phyloP scores from a whole-genome alignment of 2,113 vertebrate species.

The Cryptomyrus ogoouensis region DNA sequence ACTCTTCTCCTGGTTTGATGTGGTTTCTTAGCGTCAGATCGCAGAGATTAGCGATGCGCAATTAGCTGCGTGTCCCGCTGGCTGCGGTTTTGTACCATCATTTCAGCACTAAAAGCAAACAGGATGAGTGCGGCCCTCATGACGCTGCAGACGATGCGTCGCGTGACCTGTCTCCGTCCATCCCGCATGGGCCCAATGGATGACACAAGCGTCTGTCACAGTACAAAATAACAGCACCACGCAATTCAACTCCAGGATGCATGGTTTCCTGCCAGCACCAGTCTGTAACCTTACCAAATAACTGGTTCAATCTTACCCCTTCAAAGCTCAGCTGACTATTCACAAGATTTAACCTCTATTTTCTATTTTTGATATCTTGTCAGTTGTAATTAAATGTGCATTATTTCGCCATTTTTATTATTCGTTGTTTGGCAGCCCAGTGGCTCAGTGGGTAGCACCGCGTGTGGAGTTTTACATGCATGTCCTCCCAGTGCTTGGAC shows the following conservation, averaged over 20 bases:
- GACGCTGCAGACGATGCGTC: background rate
- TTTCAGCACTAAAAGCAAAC: slow-evolving; percentile 55
- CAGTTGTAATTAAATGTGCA: background rate
- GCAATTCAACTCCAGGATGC: background rate
- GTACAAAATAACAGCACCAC: background rate
- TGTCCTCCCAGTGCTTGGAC: background rate
- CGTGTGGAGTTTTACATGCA: background rate
- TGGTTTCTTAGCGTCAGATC: slow-evolving; percentile 46
- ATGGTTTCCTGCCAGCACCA: background rate
- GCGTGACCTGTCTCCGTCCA: no score
- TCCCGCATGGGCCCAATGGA: background rate
- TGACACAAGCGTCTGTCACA: background rate
- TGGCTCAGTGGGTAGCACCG: background rate
- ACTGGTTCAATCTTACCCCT: background rate
- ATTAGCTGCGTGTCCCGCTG: slow-evolving; percentile 53
- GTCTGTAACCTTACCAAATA: background rate
- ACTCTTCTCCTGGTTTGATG: background rate
- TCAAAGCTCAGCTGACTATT: background rate
- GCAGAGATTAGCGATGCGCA: slow-evolving; percentile 53
- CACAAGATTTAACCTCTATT: background rate
- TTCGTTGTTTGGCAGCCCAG: background rate
- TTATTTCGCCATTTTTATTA: background rate
- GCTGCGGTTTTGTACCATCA: slow-evolving; percentile 53
- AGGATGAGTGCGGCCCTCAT: slow-evolving; percentile 41
- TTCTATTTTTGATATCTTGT: background rate